Percentiles rank a stretch among this genome's conserved stretches.
Conservation (phyloP, 2,888 invertebrate genomes). For the Drosophila rellima region DNA sequence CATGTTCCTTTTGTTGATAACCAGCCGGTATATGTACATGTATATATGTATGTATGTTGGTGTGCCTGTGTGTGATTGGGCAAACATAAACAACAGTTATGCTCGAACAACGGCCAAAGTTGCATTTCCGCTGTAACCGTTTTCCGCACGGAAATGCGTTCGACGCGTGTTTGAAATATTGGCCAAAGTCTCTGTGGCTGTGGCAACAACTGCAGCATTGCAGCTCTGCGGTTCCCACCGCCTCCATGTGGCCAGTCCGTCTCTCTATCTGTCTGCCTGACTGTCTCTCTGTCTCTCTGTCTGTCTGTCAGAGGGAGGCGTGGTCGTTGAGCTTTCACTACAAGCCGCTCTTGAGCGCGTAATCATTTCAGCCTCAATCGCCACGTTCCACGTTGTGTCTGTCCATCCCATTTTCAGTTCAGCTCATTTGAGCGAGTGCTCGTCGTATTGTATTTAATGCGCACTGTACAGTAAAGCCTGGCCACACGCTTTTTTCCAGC, state of each 20-base stretch:
- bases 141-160: slow-evolving; percentile 81
- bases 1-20: not conserved
- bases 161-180: slow-evolving; percentile 82
- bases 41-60: not conserved
- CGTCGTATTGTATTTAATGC: slow-evolving; percentile 57
- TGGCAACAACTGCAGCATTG: slow-evolving; percentile 26
- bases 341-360: slow-evolving; percentile 37
- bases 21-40: not conserved
- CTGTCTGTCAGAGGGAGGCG: slow-evolving; percentile 14
- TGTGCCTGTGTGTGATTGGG: slow-evolving; percentile 35
- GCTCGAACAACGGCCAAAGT: slow-evolving; percentile 78
- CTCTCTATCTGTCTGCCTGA: slow-evolving; percentile 2
- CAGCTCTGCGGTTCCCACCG: slow-evolving; percentile 48
- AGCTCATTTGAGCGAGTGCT: slow-evolving; percentile 66
- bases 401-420: slow-evolving; percentile 39
- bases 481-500: slow-evolving; percentile 26
- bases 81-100: slow-evolving; percentile 79
- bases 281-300: not conserved
- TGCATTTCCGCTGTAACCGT: slow-evolving; percentile 79
- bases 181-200: slow-evolving; percentile 61
- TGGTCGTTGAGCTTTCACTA: slow-evolving; percentile 30
- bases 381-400: not conserved
- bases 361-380: slow-evolving; percentile 48
- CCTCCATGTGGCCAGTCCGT: slow-evolving; percentile 33
- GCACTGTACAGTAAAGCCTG: slow-evolving; percentile 19